Base-by-base conservation (phyloP, 2,113 vertebrate species). In the Mus spicilegus region DNA sequence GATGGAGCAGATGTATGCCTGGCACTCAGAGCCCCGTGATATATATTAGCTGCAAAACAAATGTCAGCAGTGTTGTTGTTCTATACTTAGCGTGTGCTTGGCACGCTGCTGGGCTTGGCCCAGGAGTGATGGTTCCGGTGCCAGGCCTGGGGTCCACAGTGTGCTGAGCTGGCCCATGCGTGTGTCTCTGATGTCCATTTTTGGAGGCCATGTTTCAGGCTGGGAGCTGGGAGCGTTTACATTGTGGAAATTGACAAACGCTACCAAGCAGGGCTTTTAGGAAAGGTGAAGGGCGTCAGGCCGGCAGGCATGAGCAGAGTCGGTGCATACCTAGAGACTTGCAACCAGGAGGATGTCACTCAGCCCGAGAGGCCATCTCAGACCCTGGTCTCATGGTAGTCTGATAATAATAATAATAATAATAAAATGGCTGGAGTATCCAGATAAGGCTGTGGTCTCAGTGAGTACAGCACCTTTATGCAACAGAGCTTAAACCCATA, bases 21-120 rank as follows among this genome's bases (percentile, higher is more conserved):
- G 56, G 39, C 26, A 1, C 82, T 77, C 39, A 1, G 70, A 33
- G 33, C 17, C 24, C 42, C 10, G 76, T n/a, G 94, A 81, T 46
- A 12, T 58, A 7, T 1, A 28, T 70, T 72, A 78, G 82, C 75
- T 65, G 46, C 72, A 36, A 30, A 78, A 19, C 17, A 73, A 84
- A 81, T 28, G 33, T 19, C 93, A 89, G 94, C 75, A 0, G 77
- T 6, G 30, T 89, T 49, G 70, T 24, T 11, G 16, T 61, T 82
- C 75, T 91, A 8, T 82, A 30, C 91, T 94, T 89, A 93, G 94
- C 85, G 9, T 36, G 0, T 24, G 10, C 93, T 77, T 69, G 93
- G 93, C 81, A 89, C 67, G 3, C 0, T 28, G 39, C 26, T 39
- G 30, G 90, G 67, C 81, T 73, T 4, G 36, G 46, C 33, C 30